These are phyloP conservation scores for Drosophila maculinotata DNA, from an alignment of 2,888 invertebrate genomes.

Conservation along the genomic window DNA sequence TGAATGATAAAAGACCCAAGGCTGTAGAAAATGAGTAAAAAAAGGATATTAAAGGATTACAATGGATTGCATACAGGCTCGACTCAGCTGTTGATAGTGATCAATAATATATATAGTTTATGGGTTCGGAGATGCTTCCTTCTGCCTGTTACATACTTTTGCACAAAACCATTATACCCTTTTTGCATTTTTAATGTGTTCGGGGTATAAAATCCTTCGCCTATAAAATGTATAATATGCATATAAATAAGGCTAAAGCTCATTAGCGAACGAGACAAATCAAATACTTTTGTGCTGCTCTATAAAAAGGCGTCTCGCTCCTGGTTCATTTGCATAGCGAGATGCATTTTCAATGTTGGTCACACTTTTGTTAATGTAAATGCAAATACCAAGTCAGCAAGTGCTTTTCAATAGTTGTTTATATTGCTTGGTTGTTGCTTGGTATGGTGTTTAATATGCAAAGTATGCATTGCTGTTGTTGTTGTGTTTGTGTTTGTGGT, in stretches of 20 bases:
- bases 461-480: constrained; percentile 42
- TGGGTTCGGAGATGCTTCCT: too few relatives aligned
- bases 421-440: constrained; percentile 26
- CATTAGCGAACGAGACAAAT: constrained; percentile 43
- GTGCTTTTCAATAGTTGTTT: constrained; percentile 45
- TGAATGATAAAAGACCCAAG: too few relatives aligned
- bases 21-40: too few relatives aligned
- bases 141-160: too few relatives aligned
- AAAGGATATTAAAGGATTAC: too few relatives aligned
- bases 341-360: constrained; percentile 45
- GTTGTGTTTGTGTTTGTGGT: constrained; percentile 21
- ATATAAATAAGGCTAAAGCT: constrained; percentile 31
- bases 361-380: constrained; percentile 55
- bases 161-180: too few relatives aligned
- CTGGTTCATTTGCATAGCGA: constrained; percentile 2
- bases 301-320: constrained; percentile 16
- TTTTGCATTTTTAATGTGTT: too few relatives aligned
- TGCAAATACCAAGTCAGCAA: constrained; percentile 40
- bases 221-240: background rate
- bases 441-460: constrained; percentile 66
- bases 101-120: too few relatives aligned
- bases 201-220: constrained; percentile 28
- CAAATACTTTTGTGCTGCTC: constrained; percentile 45
- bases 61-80: background rate
- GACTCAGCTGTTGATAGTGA: background rate